phyloP scores from a whole-genome alignment of 2,797 vertebrate genomes.

The Limosa lapponica region DNA sequence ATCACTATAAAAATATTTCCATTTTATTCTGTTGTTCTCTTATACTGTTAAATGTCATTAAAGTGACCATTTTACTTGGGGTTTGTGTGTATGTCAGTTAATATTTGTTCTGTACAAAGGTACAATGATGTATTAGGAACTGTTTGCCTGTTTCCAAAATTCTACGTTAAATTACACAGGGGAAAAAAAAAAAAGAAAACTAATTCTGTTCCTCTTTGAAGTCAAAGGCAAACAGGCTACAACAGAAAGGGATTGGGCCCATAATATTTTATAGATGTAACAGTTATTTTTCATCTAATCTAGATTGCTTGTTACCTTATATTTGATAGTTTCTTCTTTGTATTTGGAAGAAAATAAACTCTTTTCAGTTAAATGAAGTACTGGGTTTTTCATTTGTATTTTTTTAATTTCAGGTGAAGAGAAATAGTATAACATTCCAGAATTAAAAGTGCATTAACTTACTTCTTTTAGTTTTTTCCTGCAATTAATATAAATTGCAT shows the following conservation, averaged over 20 bases:
- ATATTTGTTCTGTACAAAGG: background rate
- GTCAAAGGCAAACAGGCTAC: background rate
- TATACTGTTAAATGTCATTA: background rate
- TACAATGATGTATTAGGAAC: conserved; percentile 3
- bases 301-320: background rate
- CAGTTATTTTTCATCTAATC: background rate
- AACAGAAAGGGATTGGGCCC: background rate
- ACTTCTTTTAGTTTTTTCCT: background rate
- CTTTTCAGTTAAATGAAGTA: background rate
- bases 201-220: background rate
- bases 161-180: no score
- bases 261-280: background rate
- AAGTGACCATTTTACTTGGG: background rate
- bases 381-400: background rate
- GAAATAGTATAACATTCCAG: background rate
- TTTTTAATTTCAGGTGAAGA: background rate
- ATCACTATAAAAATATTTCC: background rate
- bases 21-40: background rate
- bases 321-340: background rate
- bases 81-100: background rate
- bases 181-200: no score
- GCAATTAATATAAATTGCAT: conserved; percentile 7
- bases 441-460: background rate
- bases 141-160: background rate
- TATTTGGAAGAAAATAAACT: background rate